Percentiles rank a stretch among this genome's conserved stretches.
These are phyloP conservation scores for Candidula unifasciata DNA, from an alignment of 2,888 invertebrate species.

Conservation along the genomic window DNA sequence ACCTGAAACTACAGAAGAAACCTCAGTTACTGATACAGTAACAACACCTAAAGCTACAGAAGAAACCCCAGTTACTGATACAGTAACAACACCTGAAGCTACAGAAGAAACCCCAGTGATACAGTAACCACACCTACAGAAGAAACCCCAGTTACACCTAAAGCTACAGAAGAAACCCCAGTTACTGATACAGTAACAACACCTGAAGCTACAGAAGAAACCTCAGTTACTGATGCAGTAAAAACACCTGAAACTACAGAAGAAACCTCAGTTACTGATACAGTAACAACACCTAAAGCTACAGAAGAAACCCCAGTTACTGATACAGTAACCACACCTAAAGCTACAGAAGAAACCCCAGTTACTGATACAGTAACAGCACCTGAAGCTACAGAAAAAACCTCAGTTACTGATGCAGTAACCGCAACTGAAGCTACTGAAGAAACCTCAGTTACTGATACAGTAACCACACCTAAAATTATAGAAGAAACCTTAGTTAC, in stretches of 20 bases:
- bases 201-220: neutral
- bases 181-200: neutral
- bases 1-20: neutral
- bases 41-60: too few species aligned
- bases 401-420: slow-evolving; percentile 3
- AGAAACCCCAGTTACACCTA: neutral
- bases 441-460: neutral
- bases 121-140: neutral
- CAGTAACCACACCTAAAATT: neutral
- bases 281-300: neutral
- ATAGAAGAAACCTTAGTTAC: neutral
- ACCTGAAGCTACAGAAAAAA: neutral
- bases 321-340: neutral
- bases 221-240: neutral
- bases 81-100: neutral
- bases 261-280: neutral
- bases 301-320: neutral
- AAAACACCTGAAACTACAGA: neutral
- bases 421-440: too few species aligned
- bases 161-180: neutral
- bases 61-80: neutral
- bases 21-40: neutral
- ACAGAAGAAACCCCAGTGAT: too few species aligned
- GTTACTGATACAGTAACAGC: neutral
- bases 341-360: too few species aligned